Evolutionary conservation across 2,888 invertebrate genomes (phyloP).

Genomic region (Drosophila leonis): DNA sequence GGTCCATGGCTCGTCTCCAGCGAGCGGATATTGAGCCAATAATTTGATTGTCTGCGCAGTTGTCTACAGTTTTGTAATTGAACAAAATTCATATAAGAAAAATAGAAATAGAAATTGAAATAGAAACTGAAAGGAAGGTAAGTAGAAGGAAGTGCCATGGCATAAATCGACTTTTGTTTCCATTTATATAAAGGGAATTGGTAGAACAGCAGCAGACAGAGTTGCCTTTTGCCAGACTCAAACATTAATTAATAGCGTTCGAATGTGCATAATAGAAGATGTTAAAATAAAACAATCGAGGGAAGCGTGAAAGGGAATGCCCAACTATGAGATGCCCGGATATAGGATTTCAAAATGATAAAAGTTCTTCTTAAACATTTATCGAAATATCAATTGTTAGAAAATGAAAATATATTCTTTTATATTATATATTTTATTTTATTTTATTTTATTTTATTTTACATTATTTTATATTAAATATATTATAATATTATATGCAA

Average conservation of each 20-base stretch:
- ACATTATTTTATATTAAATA: neutral
- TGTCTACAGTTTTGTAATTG: slow-evolving; percentile 52
- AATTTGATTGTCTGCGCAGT: slow-evolving; percentile 70
- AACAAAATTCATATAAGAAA: slow-evolving; percentile 25
- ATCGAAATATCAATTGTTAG: too few relatives aligned
- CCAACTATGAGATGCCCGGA: neutral
- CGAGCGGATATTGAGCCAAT: slow-evolving; percentile 77
- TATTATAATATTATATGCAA: neutral
- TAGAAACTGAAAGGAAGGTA: slow-evolving; percentile 1
- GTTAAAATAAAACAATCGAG: neutral
- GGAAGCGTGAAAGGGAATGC: neutral
- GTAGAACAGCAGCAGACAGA: slow-evolving; percentile 7
- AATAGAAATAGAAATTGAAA: neutral
- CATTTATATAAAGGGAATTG: slow-evolving; percentile 3
- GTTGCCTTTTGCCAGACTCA: neutral
- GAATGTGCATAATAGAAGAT: neutral
- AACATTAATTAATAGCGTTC: neutral
- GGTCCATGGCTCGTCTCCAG: slow-evolving; percentile 20
- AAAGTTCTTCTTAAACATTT: too few relatives aligned
- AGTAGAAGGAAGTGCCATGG: slow-evolving; percentile 3
- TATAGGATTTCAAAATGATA: too few relatives aligned
- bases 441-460: neutral
- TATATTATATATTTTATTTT: neutral
- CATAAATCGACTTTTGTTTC: slow-evolving; percentile 42
- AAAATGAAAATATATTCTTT: neutral